Evolutionary conservation across 2,888 invertebrate species (phyloP).

Genomic region (Poecilus cupreus): DNA sequence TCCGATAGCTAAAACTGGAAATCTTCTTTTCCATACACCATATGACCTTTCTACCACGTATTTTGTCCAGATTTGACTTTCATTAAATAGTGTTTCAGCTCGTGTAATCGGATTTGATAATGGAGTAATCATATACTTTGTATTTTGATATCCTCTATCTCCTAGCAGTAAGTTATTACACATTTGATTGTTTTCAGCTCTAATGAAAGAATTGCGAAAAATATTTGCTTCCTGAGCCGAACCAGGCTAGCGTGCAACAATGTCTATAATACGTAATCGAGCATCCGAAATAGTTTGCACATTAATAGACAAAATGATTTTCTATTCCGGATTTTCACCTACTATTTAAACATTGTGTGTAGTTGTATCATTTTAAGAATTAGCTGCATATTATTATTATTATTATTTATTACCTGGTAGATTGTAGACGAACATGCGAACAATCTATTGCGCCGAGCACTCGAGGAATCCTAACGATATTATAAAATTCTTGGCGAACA

Average conservation of each 20-base stretch:
- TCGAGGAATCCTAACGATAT: too few species aligned
- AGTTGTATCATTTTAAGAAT: too few species aligned
- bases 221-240: too few species aligned
- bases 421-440: too few species aligned
- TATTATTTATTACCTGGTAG: too few species aligned
- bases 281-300: slow-evolving; percentile 64
- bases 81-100: slow-evolving; percentile 63
- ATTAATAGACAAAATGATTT: slow-evolving; percentile 65
- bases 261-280: slow-evolving; percentile 61
- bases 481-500: too few species aligned
- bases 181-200: too few species aligned
- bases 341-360: slow-evolving; percentile 49
- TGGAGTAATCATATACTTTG: slow-evolving; percentile 60
- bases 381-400: slow-evolving; percentile 37
- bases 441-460: too few species aligned
- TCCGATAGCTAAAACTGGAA: slow-evolving; percentile 66
- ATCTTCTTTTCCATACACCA: slow-evolving; percentile 65
- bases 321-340: slow-evolving; percentile 63
- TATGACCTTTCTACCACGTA: slow-evolving; percentile 64
- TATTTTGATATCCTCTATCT: slow-evolving; percentile 62
- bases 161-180: slow-evolving; percentile 50
- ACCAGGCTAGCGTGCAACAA: too few species aligned
- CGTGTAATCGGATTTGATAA: slow-evolving; percentile 59
- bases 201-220: slow-evolving; percentile 51
- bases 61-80: slow-evolving; percentile 63